Conservation (phyloP, 2,888 invertebrate genomes). For the Glyphotaelius pellucidus region DNA sequence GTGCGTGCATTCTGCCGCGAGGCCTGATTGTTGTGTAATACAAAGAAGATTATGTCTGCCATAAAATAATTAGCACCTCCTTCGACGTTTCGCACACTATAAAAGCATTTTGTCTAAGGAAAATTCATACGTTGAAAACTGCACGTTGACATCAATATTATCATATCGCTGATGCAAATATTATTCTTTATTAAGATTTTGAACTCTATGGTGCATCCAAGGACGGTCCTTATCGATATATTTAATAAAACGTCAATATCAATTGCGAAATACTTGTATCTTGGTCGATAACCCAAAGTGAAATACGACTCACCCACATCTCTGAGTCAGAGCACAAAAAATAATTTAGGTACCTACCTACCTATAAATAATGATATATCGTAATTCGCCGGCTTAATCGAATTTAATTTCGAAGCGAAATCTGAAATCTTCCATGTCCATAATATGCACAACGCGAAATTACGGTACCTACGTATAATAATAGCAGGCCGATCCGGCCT, state of each 20-base stretch:
- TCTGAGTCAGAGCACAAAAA: background rate
- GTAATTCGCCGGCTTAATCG: conserved; percentile 2
- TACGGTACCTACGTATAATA: conserved; percentile 10
- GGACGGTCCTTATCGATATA: background rate
- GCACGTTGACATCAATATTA: background rate
- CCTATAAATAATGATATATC: background rate
- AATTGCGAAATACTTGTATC: background rate
- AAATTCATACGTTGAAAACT: background rate
- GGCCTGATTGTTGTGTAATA: conserved; percentile 8
- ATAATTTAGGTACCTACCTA: background rate
- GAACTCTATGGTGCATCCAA: background rate
- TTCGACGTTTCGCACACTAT: background rate
- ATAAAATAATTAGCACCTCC: background rate
- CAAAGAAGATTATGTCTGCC: conserved; percentile 15
- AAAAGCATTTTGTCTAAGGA: background rate
- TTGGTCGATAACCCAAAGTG: background rate
- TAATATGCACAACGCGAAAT: conserved; percentile 14
- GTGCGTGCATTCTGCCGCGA: background rate
- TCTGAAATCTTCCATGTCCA: conserved; percentile 37
- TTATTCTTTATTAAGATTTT: background rate
- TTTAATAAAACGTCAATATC: background rate
- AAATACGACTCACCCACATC: background rate
- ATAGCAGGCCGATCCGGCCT: background rate
- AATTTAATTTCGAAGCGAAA: background rate
- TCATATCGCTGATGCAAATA: background rate